These are phyloP conservation scores for Mormoops blainvillei DNA, from an alignment of 2,113 vertebrate species.

Conservation along the genomic window DNA sequence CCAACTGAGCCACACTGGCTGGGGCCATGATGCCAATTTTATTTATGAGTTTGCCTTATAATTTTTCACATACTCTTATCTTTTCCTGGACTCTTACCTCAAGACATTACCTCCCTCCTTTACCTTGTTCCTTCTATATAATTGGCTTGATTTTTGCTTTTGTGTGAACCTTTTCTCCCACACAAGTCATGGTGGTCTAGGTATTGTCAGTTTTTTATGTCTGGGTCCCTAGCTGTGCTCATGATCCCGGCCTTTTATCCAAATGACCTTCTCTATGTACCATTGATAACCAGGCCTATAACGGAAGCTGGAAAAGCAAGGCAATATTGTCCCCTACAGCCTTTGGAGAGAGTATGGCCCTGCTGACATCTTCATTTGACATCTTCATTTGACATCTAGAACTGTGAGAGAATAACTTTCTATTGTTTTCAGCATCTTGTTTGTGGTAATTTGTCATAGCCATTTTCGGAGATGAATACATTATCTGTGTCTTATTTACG, in stretches of 20 bases:
- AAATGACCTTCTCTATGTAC: not conserved
- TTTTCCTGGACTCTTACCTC: not conserved
- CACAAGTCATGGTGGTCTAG: not conserved
- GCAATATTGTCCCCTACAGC: not conserved
- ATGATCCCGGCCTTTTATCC: not conserved
- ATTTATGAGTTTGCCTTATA: slow-evolving; percentile 2
- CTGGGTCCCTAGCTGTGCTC: not conserved
- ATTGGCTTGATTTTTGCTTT: not conserved
- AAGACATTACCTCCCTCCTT: not conserved
- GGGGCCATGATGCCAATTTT: not conserved
- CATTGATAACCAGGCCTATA: not conserved
- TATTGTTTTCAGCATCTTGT: not conserved
- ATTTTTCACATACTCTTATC: not conserved
- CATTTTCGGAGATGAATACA: not conserved
- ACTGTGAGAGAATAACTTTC: not conserved
- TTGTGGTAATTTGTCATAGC: not conserved
- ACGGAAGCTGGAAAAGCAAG: not conserved
- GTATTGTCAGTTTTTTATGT: not conserved
- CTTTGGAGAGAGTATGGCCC: too few species aligned
- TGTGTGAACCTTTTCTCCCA: not conserved
- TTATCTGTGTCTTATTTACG: not conserved
- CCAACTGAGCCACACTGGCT: too few species aligned
- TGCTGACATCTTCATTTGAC: too few species aligned
- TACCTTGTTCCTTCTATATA: not conserved
- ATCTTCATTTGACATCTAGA: too few species aligned